Evolutionary conservation across 2,888 invertebrate genomes (phyloP).

Genomic region (Meloe dianella): DNA sequence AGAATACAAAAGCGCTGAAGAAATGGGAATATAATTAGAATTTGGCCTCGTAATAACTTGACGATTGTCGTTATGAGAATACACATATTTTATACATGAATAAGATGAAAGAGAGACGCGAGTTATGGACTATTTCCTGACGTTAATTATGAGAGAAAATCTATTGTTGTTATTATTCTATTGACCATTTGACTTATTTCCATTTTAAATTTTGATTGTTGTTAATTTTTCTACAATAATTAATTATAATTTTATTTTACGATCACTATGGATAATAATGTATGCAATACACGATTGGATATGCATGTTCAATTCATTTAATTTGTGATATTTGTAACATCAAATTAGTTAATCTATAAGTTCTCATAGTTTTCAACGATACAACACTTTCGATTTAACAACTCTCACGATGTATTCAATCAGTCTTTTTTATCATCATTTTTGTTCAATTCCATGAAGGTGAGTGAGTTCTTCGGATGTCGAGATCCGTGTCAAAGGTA

Average conservation of each 20-base stretch:
- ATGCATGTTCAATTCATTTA: neutral
- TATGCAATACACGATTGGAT: conserved; percentile 1
- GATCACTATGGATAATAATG: neutral
- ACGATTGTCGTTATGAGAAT: conserved; percentile 32
- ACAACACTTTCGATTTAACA: conserved; percentile 40
- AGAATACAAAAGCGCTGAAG: conserved; percentile 25
- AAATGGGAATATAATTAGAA: conserved; percentile 31
- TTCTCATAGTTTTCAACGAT: conserved; percentile 33
- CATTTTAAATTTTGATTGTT: neutral
- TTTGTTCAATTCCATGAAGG: conserved; percentile 16
- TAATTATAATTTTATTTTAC: neutral
- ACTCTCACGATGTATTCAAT: conserved; percentile 38
- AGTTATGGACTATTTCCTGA: conserved; percentile 32
- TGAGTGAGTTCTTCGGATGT: conserved; percentile 43
- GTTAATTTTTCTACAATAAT: neutral
- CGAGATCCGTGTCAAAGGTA: conserved; percentile 42
- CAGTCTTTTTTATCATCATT: neutral
- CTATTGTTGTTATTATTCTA: conserved; percentile 29
- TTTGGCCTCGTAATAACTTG: conserved; percentile 23
- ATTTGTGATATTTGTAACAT: conserved; percentile 1
- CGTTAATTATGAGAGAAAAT: conserved; percentile 42
- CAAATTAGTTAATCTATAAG: conserved; percentile 1
- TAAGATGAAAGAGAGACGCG: neutral
- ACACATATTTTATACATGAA: conserved; percentile 17
- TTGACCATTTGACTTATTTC: conserved; percentile 32